Evolutionary conservation across 1,140 invertebrate species (phyloP).

Genomic region (Ceratitis capitata): DNA sequence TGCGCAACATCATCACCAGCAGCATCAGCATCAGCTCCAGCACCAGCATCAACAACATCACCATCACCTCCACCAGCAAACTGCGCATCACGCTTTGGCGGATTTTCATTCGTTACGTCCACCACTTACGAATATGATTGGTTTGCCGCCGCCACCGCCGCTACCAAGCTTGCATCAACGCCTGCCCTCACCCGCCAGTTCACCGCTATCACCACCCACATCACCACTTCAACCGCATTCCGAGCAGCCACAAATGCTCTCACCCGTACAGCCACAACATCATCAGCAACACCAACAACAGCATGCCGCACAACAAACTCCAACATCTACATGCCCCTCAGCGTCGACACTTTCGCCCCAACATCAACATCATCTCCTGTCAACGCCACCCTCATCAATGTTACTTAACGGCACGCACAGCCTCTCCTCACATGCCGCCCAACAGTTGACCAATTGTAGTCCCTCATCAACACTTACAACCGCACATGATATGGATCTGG

Average conservation of each 20-base stretch:
- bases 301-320: slow-evolving; percentile 44
- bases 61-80: slow-evolving; percentile 47
- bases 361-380: slow-evolving; percentile 41
- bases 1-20: slow-evolving; percentile 57
- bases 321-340: neutral
- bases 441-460: slow-evolving; percentile 38
- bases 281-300: slow-evolving; percentile 43
- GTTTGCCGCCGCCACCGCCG: neutral
- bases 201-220: slow-evolving; percentile 58
- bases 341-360: neutral
- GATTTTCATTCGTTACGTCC: slow-evolving; percentile 46
- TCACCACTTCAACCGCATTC: slow-evolving; percentile 47
- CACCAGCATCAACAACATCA: slow-evolving; percentile 44
- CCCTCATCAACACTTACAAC: slow-evolving; percentile 42
- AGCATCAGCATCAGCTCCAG: slow-evolving; percentile 49
- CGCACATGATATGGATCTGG: slow-evolving; percentile 58
- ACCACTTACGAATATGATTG: slow-evolving; percentile 34
- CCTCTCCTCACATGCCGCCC: slow-evolving; percentile 23
- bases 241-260: slow-evolving; percentile 40
- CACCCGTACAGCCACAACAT: slow-evolving; percentile 47
- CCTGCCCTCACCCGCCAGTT: slow-evolving; percentile 59
- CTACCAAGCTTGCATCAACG: neutral
- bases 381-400: slow-evolving; percentile 48
- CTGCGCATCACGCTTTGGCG: slow-evolving; percentile 28
- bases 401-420: neutral